Base-by-base conservation (phyloP, 2,888 invertebrate species). In the Nemapogon koenigi region DNA sequence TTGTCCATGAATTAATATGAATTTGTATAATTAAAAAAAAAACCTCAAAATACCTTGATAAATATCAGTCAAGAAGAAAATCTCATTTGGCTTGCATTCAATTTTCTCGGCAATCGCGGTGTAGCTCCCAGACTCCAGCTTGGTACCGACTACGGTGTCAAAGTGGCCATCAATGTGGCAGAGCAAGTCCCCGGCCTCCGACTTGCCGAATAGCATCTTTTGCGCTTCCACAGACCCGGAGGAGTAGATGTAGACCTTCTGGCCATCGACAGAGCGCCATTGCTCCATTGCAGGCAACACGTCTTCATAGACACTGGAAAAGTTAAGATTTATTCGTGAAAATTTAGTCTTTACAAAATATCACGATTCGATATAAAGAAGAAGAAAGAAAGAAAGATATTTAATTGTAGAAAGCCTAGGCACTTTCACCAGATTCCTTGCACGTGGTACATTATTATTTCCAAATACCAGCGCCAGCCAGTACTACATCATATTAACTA, bases 141-240 rank as follows among this genome's bases (percentile, higher is more conserved):
- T 97, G 18, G 82, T 62, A 1, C 97, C 97, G 41, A 90, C 82
- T 3, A 83, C 83, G 1, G 95, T 94, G 58, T 97, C 97, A 59
- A 94, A 97, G 63, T 92, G 88, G 0, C 87, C 90, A 33, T 83
- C 83, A 41, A 97, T 82, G 39, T 73, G 64, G 29, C 86, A 84
- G 49, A 87, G 71, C 45, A 97, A 59, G 63, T 97, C 88, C 1
- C 97, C 97, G 30, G 84, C 81, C 13, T 76, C 68, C 2, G 93
- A 87, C 62, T 92, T 81, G 0, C 81, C 81, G 62, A 97, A 95
- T 3, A 97, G 81, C 7, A 96, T 79, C 58, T 93, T 90, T 63
- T 97, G 97, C 10, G 96, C 91, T 51, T 90, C 88, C 1, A 93
- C 86, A 39, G 94, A 94, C 32, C 96, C 97, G 16, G 95, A 95